Evolutionary conservation across 2,113 vertebrate genomes (phyloP).

Genomic region (Tragelaphus scriptus): DNA sequence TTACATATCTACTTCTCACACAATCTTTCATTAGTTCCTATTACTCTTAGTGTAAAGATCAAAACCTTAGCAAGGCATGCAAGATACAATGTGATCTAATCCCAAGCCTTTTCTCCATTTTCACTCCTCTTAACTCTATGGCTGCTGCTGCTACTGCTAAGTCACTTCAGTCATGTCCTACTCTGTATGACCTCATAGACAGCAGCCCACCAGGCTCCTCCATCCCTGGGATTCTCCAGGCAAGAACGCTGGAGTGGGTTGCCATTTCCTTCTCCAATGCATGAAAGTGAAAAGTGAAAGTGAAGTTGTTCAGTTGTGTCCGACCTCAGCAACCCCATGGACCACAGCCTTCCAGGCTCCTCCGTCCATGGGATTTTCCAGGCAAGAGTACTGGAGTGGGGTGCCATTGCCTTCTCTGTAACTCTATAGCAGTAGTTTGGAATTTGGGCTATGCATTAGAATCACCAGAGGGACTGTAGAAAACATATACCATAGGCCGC

Average conservation of each 20-base stretch:
- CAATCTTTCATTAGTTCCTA: not conserved
- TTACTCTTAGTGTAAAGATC: not conserved
- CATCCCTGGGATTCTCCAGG: too few species aligned
- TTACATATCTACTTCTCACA: not conserved
- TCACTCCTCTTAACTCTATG: not conserved
- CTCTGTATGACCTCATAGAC: too few species aligned
- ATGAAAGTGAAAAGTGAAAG: too few species aligned
- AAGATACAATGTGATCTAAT: not conserved
- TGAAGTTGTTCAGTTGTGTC: fast-evolving
- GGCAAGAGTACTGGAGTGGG: too few species aligned
- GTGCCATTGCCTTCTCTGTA: not conserved
- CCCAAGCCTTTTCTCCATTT: not conserved
- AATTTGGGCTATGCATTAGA: not conserved
- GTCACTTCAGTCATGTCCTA: too few species aligned
- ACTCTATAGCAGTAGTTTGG: not conserved
- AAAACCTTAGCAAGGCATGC: not conserved
- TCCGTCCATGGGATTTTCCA: too few species aligned
- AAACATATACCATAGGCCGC: not conserved
- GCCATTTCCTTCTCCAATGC: too few species aligned
- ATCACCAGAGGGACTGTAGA: not conserved
- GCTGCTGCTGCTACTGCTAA: too few species aligned
- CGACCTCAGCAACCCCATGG: too few species aligned
- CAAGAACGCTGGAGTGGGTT: too few species aligned
- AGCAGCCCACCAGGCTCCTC: too few species aligned
- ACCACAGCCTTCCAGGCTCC: too few species aligned